A percentile compares a stretch with the other conserved stretches of the same genome.
phyloP scores from a whole-genome alignment of 1,140 invertebrate species.

The Sitobion miscanthi region DNA sequence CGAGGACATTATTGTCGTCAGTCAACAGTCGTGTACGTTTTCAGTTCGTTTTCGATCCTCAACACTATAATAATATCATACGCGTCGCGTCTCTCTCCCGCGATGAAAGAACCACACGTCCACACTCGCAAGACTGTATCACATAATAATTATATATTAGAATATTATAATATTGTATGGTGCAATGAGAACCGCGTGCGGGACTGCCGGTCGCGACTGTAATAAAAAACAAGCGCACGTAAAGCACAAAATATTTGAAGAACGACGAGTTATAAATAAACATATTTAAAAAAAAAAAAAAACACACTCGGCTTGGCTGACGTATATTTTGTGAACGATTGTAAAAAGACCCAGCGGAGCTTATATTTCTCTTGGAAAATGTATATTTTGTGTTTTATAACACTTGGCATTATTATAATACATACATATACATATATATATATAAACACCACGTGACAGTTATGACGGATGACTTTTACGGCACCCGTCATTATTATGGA shows the following conservation, averaged over 20 bases:
- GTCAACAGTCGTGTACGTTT: background rate
- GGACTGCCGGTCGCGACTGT: too few relatives aligned
- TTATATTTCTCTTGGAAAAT: background rate
- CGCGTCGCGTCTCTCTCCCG: too few relatives aligned
- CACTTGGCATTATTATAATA: conserved; percentile 21
- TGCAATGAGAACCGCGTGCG: background rate
- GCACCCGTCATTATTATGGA: conserved; percentile 12
- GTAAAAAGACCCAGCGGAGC: background rate
- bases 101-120: background rate
- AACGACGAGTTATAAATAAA: conserved; percentile 40
- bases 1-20: background rate
- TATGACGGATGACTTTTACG: conserved; percentile 50
- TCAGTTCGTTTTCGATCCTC: background rate
- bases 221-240: background rate
- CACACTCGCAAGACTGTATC: too few relatives aligned
- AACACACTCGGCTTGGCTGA: background rate
- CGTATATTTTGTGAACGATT: conserved; percentile 11
- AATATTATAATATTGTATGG: too few relatives aligned
- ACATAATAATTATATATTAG: too few relatives aligned
- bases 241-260: background rate
- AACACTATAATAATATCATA: background rate
- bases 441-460: background rate
- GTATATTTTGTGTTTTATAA: conserved; percentile 26
- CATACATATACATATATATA: background rate
- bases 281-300: background rate